A percentile compares a stretch with the other conserved stretches of the same genome.
phyloP scores from a whole-genome alignment of 1,140 invertebrate genomes.

The Drosophila sp. region DNA sequence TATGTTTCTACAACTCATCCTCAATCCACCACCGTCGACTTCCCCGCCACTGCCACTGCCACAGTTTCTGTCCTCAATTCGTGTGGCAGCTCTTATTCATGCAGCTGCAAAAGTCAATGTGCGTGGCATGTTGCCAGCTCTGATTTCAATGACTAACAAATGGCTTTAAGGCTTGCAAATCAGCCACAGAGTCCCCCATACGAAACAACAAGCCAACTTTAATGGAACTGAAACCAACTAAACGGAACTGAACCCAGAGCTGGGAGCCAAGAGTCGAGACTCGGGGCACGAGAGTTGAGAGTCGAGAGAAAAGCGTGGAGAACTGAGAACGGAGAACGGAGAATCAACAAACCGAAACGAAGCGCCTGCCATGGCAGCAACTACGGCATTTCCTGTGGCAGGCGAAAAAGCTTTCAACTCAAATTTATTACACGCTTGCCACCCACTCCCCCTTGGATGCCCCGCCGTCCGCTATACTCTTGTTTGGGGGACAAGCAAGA shows the following conservation, averaged over 20 bases:
- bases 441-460: not conserved
- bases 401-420: conserved; percentile 67
- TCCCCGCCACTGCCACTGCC: too few species aligned
- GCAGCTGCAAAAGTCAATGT: conserved; percentile 73
- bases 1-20: conserved; percentile 16
- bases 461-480: not conserved
- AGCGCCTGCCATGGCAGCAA: conserved; percentile 44
- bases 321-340: conserved; percentile 22
- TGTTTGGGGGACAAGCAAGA: conserved; percentile 50
- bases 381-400: conserved; percentile 33
- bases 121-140: conserved; percentile 63
- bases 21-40: not conserved
- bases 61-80: not conserved
- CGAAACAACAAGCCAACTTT: conserved; percentile 61
- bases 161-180: conserved; percentile 73
- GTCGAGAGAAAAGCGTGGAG: conserved; percentile 26
- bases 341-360: conserved; percentile 70
- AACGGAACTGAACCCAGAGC: conserved; percentile 12
- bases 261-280: not conserved
- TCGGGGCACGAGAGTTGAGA: not conserved
- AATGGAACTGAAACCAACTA: conserved; percentile 51
- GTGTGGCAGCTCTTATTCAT: conserved; percentile 11
- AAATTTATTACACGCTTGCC: conserved; percentile 53
- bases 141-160: conserved; percentile 70
- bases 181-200: conserved; percentile 46